Evolutionary conservation across 1,140 invertebrate species (phyloP).

Genomic region (Nomia melanderi): DNA sequence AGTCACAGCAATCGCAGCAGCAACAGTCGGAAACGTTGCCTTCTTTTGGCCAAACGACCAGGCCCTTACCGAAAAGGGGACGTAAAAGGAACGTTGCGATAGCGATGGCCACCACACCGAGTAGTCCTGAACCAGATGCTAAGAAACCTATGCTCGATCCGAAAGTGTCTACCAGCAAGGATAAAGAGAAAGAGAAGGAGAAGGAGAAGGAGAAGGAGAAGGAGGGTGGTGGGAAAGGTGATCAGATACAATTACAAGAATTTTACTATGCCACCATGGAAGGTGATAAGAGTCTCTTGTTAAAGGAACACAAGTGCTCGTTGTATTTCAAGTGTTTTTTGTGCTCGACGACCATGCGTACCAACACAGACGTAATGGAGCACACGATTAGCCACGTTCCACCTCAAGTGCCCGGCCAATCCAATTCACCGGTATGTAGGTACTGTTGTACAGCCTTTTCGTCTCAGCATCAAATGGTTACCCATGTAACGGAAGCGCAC

Average conservation of each 20-base stretch:
- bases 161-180: conserved; percentile 42
- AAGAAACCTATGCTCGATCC: conserved; percentile 64
- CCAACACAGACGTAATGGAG: conserved; percentile 83
- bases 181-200: conserved; percentile 60
- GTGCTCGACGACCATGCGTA: conserved; percentile 82
- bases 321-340: conserved; percentile 81
- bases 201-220: conserved; percentile 57
- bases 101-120: conserved; percentile 7
- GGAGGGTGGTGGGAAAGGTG: too few species aligned
- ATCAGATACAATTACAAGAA: conserved; percentile 72
- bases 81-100: conserved; percentile 71
- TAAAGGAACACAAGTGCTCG: conserved; percentile 65
- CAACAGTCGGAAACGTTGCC: conserved; percentile 21
- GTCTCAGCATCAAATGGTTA: conserved; percentile 75
- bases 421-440: conserved; percentile 73
- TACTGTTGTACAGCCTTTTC: conserved; percentile 79
- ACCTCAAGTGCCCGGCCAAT: conserved; percentile 74
- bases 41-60: conserved; percentile 51
- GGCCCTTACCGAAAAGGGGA: conserved; percentile 69
- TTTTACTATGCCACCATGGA: conserved; percentile 78
- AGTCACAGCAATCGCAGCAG: conserved; percentile 6
- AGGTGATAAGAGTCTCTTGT: conserved; percentile 64
- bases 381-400: conserved; percentile 87
- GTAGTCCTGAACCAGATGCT: conserved; percentile 56
- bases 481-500: conserved; percentile 76